These are phyloP conservation scores for Papilio polytes DNA, from an alignment of 1,140 invertebrate species.

Conservation along the genomic window DNA sequence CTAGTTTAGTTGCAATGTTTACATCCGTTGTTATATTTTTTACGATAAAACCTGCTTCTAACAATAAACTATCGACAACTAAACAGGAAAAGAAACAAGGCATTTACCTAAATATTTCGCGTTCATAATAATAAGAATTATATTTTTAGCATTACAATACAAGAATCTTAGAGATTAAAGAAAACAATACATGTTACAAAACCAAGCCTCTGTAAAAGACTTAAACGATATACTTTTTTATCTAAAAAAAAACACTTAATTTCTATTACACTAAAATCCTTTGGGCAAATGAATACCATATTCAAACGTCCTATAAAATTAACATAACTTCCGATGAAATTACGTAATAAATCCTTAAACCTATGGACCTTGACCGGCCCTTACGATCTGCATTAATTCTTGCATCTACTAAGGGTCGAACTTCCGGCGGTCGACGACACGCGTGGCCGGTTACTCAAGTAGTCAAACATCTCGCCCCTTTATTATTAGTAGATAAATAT, in stretches of 20 bases:
- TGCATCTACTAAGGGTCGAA: constrained; percentile 55
- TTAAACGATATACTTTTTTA: background rate
- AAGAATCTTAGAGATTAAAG: background rate
- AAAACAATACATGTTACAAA: too few relatives aligned
- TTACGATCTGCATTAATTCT: constrained; percentile 37
- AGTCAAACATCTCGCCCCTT: constrained; percentile 58
- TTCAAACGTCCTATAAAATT: constrained; percentile 15
- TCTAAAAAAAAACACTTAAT: background rate
- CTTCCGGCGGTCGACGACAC: constrained; percentile 57
- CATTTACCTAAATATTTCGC: background rate
- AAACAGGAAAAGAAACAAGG: background rate
- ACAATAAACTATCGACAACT: background rate
- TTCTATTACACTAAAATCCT: background rate
- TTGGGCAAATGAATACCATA: background rate
- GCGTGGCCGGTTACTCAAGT: constrained; percentile 60
- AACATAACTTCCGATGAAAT: constrained; percentile 5
- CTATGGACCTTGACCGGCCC: constrained; percentile 57
- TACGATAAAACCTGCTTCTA: background rate
- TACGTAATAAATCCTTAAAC: constrained; percentile 45
- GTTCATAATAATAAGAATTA: background rate
- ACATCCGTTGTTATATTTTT: constrained; percentile 5
- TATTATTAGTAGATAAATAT: background rate
- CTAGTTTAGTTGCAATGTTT: constrained; percentile 21
- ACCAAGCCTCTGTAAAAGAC: too few relatives aligned
- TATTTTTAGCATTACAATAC: background rate